Evolutionary conservation across 2,113 vertebrate genomes (phyloP), one percentile per base, ranked within the genome.

Genomic region (Pelecanus crispus): DNA sequence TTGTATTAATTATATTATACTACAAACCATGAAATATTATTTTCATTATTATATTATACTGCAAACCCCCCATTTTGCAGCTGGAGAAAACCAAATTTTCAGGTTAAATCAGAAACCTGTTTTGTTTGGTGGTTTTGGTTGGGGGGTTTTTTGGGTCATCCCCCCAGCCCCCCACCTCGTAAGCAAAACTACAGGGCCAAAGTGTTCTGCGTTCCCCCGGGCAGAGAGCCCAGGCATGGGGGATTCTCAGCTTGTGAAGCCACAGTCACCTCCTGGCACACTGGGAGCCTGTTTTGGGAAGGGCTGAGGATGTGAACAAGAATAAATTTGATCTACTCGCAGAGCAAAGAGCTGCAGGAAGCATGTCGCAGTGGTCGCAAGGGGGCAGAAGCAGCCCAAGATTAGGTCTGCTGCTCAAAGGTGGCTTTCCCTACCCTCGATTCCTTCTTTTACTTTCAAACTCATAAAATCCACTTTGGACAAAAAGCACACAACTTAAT

Each of bases 371-470:
- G 14, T 13, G 18, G 47, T 78, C 97, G 66, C 92, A 68, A 90
- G 97, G 67, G 96, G 97, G 96, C 96, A 97, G 95, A 84, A 95
- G 89, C 65, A 90, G 52, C 65, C 92, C 38, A 90, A 31, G 40
- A 75, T 61, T 67, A 49, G 16, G 4, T 28, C 55, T 66, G 83
- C n/a, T 40, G 47, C 56, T 29, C 32, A 4, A 10, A 1, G 19
- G 16, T 1, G 15, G 2, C 10, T 75, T 47, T 61, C 21, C 12
- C 18, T 28, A 34, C 12, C 31, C 9, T 26, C 45, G 34, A 9
- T 66, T 72, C n/a, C 29, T 40, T 20, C 9, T 53, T 78, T 42
- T 17, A 29, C 5, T 0, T 38, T 56, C 26, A n/a, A 65, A 53
- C 22, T 65, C 26, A 10, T 40, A 34, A 92, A 87, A 62, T 20